Conservation (phyloP, 2,888 invertebrate genomes). For the Harpalus rufipes region DNA sequence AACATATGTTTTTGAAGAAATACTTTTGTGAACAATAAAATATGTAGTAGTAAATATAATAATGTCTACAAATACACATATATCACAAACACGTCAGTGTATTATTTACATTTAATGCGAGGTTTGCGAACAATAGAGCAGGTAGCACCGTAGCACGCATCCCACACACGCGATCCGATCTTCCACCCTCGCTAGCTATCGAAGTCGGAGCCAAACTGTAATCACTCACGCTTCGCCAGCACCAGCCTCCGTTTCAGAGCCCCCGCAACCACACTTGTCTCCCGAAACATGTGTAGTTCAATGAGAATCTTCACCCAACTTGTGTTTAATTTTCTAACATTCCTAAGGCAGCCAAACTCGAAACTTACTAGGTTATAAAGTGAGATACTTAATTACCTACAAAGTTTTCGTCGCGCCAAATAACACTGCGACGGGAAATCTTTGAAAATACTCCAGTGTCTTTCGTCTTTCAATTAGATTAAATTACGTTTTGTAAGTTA, state of each 20-base stretch:
- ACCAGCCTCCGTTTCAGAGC: background rate
- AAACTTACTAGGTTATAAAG: constrained; percentile 62
- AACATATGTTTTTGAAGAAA: no score
- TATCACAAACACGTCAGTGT: background rate
- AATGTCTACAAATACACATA: background rate
- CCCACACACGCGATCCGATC: background rate
- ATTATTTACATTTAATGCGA: constrained; percentile 3
- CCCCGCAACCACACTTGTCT: constrained; percentile 39
- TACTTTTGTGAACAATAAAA: background rate
- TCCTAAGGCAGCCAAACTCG: constrained; percentile 58
- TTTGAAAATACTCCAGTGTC: constrained; percentile 44
- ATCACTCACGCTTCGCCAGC: constrained; percentile 46
- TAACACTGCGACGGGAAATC: constrained; percentile 47
- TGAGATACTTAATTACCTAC: constrained; percentile 65
- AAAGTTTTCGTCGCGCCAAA: constrained; percentile 50
- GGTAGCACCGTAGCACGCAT: constrained; percentile 11
- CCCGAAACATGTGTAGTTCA: constrained; percentile 55
- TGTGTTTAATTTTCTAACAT: constrained; percentile 64
- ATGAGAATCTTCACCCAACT: constrained; percentile 49
- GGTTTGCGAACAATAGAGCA: constrained; percentile 15
- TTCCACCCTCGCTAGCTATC: background rate
- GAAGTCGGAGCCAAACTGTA: background rate
- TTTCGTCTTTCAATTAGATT: constrained; percentile 46
- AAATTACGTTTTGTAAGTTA: constrained; percentile 59
- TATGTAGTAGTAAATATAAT: background rate